Base-by-base conservation (phyloP, 1,140 invertebrate genomes). In the Drosophila rufa region DNA sequence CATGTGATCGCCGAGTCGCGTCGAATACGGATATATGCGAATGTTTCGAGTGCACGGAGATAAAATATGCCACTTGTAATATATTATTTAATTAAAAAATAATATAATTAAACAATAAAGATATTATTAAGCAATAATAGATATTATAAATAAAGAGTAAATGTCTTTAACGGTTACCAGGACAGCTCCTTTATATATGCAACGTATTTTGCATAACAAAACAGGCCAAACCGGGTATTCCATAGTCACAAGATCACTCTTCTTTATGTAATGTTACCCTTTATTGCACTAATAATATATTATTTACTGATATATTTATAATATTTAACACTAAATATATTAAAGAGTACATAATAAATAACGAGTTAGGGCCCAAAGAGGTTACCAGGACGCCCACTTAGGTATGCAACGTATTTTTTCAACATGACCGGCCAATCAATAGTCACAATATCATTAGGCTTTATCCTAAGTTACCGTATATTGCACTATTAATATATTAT, bases 1-100 rank as follows among this genome's bases (percentile, higher is more conserved):
- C 78, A 82, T 59, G 45, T 61, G 78, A 75, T 80, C 51, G 50
- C 42, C 17, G 33, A 8, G 33, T 33, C 8, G 2, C 40, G 40
- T 42, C n/a, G n/a, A 25, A 48, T 22, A 48, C 46, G 12, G n/a
- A 27, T 46, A n/a, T 27, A 40, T 30, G 30, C 62, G 19, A 42
- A 43, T 45, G 36, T 36, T 42, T 22, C 43, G n/a, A n/a, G 43
- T 45, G 38, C 22, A 38, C 15, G 30, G 60, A 25, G 11, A 38
- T 33, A 9, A 11, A 38, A 27, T 5, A 27, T 0, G 25, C 9
- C 1, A 56, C 2, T 4, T 5, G 3, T 27, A 43, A 8, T 12
- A 0, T 22, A 0, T 5, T 15, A 5, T 11, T 3, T 9, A 11
- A 40, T 11, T 4, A 15, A 11, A 22, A n/a, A 47, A 50, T n/a